phyloP scores from a whole-genome alignment of 2,888 invertebrate species.

The Plutella xylostella region DNA sequence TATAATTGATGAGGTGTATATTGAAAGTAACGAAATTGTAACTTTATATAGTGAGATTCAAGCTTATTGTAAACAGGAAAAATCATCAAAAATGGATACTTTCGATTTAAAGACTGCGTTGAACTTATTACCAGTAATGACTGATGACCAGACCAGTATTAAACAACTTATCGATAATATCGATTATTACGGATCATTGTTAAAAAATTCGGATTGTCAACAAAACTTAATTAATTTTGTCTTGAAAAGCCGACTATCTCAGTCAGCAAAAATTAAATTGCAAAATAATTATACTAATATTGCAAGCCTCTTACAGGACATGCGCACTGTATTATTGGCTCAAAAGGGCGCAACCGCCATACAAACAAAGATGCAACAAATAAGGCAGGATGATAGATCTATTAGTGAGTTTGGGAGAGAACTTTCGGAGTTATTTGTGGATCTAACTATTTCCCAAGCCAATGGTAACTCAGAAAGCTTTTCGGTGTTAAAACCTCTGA shows the following conservation, averaged over 20 bases:
- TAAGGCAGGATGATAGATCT: neutral
- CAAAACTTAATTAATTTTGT: neutral
- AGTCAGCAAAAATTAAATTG: neutral
- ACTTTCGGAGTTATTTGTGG: neutral
- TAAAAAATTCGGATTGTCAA: neutral
- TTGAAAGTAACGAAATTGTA: neutral
- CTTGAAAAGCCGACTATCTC: neutral
- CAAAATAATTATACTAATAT: neutral
- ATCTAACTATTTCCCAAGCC: conserved; percentile 1
- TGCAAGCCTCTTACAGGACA: neutral
- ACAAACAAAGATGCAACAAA: neutral
- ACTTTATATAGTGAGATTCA: neutral
- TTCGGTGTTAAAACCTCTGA: neutral
- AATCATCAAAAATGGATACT: neutral
- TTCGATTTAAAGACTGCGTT: conserved; percentile 5
- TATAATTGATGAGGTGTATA: neutral
- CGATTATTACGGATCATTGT: neutral
- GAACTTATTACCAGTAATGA: conserved; percentile 1
- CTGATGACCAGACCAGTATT: neutral
- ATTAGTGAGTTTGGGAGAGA: neutral
- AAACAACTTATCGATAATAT: too few relatives aligned
- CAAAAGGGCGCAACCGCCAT: neutral
- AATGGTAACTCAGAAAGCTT: neutral
- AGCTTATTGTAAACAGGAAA: too few relatives aligned
- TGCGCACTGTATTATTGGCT: neutral